These are phyloP conservation scores for Tetranychus truncatus DNA, from an alignment of 2,888 invertebrate genomes.

Conservation along the genomic window DNA sequence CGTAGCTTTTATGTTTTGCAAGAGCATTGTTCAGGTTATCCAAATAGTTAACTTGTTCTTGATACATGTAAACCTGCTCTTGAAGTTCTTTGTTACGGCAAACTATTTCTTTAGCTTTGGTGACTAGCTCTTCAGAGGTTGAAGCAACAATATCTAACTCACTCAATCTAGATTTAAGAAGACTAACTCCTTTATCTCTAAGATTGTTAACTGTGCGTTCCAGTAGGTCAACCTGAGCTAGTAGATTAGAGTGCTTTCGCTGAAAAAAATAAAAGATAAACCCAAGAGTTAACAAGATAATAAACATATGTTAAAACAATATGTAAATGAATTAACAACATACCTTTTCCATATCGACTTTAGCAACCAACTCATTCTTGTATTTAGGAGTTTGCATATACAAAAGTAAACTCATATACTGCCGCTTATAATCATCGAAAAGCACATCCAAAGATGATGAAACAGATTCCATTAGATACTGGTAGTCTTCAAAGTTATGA, in stretches of 20 bases:
- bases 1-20: slow-evolving; percentile 1
- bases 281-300: neutral
- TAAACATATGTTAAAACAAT: neutral
- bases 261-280: neutral
- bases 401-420: slow-evolving; percentile 63
- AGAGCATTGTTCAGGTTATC: slow-evolving; percentile 24
- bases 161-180: slow-evolving; percentile 69
- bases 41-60: slow-evolving; percentile 48
- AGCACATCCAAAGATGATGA: slow-evolving; percentile 31
- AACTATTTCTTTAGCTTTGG: slow-evolving; percentile 49
- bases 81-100: slow-evolving; percentile 77
- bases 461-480: neutral
- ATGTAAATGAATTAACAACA: slow-evolving; percentile 15
- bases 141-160: slow-evolving; percentile 55
- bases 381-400: slow-evolving; percentile 64
- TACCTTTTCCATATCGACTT: slow-evolving; percentile 62
- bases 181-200: slow-evolving; percentile 72
- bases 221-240: slow-evolving; percentile 37
- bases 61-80: slow-evolving; percentile 64
- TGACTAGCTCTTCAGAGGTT: slow-evolving; percentile 33
- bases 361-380: slow-evolving; percentile 47
- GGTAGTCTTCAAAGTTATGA: neutral
- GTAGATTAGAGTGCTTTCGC: neutral
- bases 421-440: slow-evolving; percentile 63
- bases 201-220: slow-evolving; percentile 80